A percentile compares a stretch with the other conserved stretches of the same genome.
These are phyloP conservation scores for Scaptomyza tumidula DNA, from an alignment of 2,888 invertebrate species.

Conservation along the genomic window DNA sequence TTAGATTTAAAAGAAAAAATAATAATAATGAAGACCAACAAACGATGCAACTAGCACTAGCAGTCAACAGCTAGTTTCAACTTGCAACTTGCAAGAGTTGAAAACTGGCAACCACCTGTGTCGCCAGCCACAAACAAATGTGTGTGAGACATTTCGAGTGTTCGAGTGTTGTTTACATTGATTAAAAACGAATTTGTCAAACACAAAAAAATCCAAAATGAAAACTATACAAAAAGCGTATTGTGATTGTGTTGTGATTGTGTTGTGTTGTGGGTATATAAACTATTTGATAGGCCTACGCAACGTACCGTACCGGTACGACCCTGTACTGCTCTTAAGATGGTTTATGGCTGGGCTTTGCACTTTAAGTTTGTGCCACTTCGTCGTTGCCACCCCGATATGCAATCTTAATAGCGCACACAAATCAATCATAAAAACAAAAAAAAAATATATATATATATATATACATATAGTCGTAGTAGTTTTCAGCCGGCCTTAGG, in stretches of 20 bases:
- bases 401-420: slow-evolving; percentile 68
- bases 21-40: too few species aligned
- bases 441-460: not conserved
- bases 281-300: slow-evolving; percentile 12
- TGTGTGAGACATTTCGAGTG: not conserved
- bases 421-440: slow-evolving; percentile 68
- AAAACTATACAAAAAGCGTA: not conserved
- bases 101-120: not conserved
- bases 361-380: slow-evolving; percentile 61
- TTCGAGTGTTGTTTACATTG: slow-evolving; percentile 8
- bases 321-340: slow-evolving; percentile 8
- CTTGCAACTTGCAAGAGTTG: slow-evolving; percentile 17
- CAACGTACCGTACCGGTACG: slow-evolving; percentile 6
- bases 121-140: not conserved
- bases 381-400: slow-evolving; percentile 56
- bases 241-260: not conserved
- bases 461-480: not conserved
- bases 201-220: not conserved
- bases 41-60: too few species aligned
- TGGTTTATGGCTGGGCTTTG: slow-evolving; percentile 59
- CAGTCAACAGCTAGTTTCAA: slow-evolving; percentile 3
- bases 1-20: slow-evolving; percentile 12
- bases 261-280: not conserved
- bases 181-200: slow-evolving; percentile 56
- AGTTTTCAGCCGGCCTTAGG: slow-evolving; percentile 20